Evolutionary conservation across 2,797 vertebrate species (phyloP), one percentile per base, ranked within the genome.

Genomic region (Amblyopsis hoosieri): DNA sequence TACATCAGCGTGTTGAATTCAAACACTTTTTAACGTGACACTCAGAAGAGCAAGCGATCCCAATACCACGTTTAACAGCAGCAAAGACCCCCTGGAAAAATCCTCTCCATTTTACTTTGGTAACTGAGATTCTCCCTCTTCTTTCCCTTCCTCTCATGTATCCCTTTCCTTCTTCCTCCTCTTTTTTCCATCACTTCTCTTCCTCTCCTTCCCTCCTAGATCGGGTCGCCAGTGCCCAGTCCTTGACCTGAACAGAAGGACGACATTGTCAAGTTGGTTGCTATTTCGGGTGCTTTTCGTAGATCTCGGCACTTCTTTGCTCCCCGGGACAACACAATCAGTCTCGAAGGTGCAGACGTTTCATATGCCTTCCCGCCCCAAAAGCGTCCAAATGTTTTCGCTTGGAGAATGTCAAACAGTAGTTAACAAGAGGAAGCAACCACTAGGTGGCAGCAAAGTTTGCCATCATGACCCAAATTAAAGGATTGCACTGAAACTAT

Each of bases 221-320:
- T 89, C 90, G 87, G 87, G 87, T 90, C 74, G 87, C 86, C 69
- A 90, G 86, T 84, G 82, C 85, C 79, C 89, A 89, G 76, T 88
- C 86, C 86, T 88, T 91, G 90, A 88, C 90, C 83, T 92, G 89
- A 90, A 88, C 82, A 83, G 79, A 88, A 57, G 81, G 82, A 77
- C 82, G 82, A 84, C 77, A 37, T 78, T 84, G 76, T 87, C 80
- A 84, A 90, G 83, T 83, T 84, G 74, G 78, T 84, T 83, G 85
- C 74, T 82, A 69, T 64, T 66, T 15, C 66, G 65, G 68, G 71
- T 65, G 11, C 64, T 60, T 75, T 68, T 74, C 9, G 57, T 68
- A 12, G 9, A n/a, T 12, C 29, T 54, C 29, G 29, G 4, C 7
- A 9, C 51, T 19, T 46, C 64, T 48, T 12, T 48, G 3, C n/a